These are phyloP conservation scores for Pocillopora grandis DNA, from an alignment of 92 coral and sea anemone genomes.

Conservation along the genomic window DNA sequence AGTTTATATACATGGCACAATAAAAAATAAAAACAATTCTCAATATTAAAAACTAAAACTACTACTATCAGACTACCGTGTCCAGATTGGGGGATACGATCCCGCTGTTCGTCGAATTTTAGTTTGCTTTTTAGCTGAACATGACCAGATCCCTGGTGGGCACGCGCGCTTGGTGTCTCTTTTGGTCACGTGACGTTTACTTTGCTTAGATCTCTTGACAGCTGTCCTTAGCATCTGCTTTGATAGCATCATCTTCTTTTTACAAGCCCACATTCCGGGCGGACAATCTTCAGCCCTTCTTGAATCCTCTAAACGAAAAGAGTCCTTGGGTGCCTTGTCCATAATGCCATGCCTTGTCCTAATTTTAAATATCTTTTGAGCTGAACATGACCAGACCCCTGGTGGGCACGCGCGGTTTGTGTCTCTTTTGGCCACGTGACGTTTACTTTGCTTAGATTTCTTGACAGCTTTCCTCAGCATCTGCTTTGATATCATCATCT, in stretches of 20 bases:
- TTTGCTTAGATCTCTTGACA: neutral
- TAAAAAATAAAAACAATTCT: neutral
- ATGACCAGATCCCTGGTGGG: slow-evolving; percentile 30
- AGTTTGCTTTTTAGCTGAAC: slow-evolving; percentile 7
- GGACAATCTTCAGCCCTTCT: neutral
- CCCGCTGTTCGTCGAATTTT: neutral
- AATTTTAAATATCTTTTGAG: neutral
- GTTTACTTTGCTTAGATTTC: neutral
- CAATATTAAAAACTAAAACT: neutral
- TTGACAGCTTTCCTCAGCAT: neutral
- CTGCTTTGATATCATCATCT: neutral
- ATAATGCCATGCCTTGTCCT: neutral
- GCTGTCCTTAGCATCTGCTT: neutral
- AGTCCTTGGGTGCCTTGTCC: neutral
- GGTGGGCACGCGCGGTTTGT: neutral
- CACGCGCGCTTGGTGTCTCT: neutral
- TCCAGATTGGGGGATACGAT: no score
- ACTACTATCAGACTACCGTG: neutral
- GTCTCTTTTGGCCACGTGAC: neutral
- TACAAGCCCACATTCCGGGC: neutral
- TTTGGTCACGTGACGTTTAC: neutral
- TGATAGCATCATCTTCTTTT: neutral
- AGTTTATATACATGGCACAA: neutral
- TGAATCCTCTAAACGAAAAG: neutral
- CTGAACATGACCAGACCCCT: slow-evolving; percentile 14